Percentiles rank a stretch among this genome's conserved stretches.
Evolutionary conservation across 2,797 vertebrate genomes (phyloP).

Genomic region (Megalops cyprinoides): DNA sequence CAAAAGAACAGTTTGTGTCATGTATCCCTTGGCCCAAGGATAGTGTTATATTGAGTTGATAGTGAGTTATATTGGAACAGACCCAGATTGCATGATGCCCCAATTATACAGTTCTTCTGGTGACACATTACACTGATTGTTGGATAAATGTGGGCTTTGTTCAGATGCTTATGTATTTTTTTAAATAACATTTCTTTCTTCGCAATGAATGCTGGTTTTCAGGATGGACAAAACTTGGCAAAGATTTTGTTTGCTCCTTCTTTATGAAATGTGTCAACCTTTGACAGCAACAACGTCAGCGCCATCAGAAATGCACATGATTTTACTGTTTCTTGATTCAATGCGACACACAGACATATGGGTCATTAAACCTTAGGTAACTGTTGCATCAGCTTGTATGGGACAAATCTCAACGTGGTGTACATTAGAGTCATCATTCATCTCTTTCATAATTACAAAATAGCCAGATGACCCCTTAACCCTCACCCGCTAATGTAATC

Average conservation of each 20-base stretch:
- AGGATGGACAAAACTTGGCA: no score
- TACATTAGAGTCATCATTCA: background rate
- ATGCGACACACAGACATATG: no score
- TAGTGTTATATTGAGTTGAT: slow-evolving; percentile 1
- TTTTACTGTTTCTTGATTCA: no score
- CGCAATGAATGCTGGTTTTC: background rate
- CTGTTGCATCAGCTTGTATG: background rate
- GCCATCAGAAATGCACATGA: no score
- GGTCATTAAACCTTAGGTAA: background rate
- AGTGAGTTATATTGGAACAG: slow-evolving; percentile 11
- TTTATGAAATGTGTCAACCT: no score
- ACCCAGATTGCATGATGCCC: slow-evolving; percentile 13
- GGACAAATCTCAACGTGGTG: background rate
- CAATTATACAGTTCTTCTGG: slow-evolving; percentile 1
- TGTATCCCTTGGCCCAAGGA: background rate
- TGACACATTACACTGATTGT: slow-evolving; percentile 1
- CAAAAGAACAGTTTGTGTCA: background rate
- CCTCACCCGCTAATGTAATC: slow-evolving; percentile 1
- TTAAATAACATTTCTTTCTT: no score
- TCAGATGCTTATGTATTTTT: no score
- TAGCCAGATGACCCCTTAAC: background rate
- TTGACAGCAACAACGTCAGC: no score
- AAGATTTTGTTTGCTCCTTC: no score
- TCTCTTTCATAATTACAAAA: background rate
- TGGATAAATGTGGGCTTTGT: no score